Evolutionary conservation across 2,797 vertebrate genomes (phyloP).

Genomic region (Chromobotia macracanthus): DNA sequence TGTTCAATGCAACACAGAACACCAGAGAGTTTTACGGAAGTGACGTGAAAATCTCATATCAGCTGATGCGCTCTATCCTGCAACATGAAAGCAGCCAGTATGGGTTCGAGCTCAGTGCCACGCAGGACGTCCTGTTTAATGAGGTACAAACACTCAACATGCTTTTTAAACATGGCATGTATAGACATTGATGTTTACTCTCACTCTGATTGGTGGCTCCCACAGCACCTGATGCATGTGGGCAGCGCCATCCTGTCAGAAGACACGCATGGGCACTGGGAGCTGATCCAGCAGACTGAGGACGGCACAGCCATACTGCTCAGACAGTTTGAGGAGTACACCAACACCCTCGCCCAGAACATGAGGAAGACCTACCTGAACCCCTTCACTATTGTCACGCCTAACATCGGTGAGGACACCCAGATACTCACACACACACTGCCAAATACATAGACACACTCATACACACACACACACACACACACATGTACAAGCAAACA

Average conservation of each 20-base stretch:
- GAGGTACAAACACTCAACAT: slow-evolving; percentile 77
- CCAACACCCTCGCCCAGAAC: slow-evolving; percentile 89
- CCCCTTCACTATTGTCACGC: slow-evolving; percentile 96
- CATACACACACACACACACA: neutral
- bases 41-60: slow-evolving; percentile 87
- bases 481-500: neutral
- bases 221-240: slow-evolving; percentile 89
- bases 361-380: slow-evolving; percentile 97
- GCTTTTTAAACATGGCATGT: neutral
- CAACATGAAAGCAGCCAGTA: slow-evolving; percentile 86
- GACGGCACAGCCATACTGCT: slow-evolving; percentile 89
- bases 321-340: slow-evolving; percentile 88
- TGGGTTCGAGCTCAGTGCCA: slow-evolving; percentile 90
- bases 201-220: slow-evolving; percentile 24
- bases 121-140: slow-evolving; percentile 93
- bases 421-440: neutral
- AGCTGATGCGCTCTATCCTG: slow-evolving; percentile 83
- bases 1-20: slow-evolving; percentile 84
- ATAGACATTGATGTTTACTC: neutral
- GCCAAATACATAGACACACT: too few species aligned
- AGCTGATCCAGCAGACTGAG: slow-evolving; percentile 91
- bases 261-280: slow-evolving; percentile 87
- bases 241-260: slow-evolving; percentile 89
- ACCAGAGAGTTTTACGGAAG: slow-evolving; percentile 84
- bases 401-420: slow-evolving; percentile 84